A percentile compares a stretch with the other conserved stretches of the same genome.
These are phyloP conservation scores for Bostrychus sinensis DNA, from an alignment of 2,113 vertebrate genomes.

Conservation along the genomic window DNA sequence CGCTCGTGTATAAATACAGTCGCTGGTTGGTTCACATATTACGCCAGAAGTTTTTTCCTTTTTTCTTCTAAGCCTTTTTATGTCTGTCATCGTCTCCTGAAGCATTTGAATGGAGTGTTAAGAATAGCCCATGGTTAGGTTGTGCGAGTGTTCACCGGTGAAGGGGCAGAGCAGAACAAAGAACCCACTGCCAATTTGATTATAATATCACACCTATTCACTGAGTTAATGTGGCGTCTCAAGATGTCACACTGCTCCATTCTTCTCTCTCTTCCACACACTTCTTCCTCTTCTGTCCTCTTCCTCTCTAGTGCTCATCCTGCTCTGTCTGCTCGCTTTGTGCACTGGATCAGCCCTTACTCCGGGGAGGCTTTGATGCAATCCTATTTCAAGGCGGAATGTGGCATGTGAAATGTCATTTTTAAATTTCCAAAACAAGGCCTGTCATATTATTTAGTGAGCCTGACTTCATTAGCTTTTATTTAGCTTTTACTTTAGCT, in stretches of 20 bases:
- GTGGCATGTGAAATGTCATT: slow-evolving; percentile 54
- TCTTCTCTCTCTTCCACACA: slow-evolving; percentile 19
- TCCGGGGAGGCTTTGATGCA: slow-evolving; percentile 50
- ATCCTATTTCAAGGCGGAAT: slow-evolving; percentile 53
- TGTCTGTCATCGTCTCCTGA: slow-evolving; percentile 57
- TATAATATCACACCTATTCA: slow-evolving; percentile 72
- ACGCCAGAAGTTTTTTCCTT: slow-evolving; percentile 18
- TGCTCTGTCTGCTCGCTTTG: slow-evolving; percentile 34
- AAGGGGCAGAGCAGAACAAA: slow-evolving; percentile 64
- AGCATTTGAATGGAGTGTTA: slow-evolving; percentile 55
- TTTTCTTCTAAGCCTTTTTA: slow-evolving; percentile 40
- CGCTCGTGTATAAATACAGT: slow-evolving; percentile 35
- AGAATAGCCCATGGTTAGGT: slow-evolving; percentile 53
- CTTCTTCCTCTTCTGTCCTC: slow-evolving; percentile 12
- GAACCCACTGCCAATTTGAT: slow-evolving; percentile 56
- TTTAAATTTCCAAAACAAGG: slow-evolving; percentile 38
- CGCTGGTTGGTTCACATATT: slow-evolving; percentile 37
- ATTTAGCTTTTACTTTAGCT: slow-evolving; percentile 28
- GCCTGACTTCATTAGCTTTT: slow-evolving; percentile 49
- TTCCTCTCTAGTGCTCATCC: slow-evolving; percentile 8
- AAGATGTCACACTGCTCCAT: slow-evolving; percentile 28
- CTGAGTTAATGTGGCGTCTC: slow-evolving; percentile 51
- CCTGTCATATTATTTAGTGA: slow-evolving; percentile 20
- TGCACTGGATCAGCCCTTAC: slow-evolving; percentile 38
- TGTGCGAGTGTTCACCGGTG: slow-evolving; percentile 29